Evolutionary conservation across 2,797 vertebrate genomes (phyloP).

Genomic region (Chelon auratus): DNA sequence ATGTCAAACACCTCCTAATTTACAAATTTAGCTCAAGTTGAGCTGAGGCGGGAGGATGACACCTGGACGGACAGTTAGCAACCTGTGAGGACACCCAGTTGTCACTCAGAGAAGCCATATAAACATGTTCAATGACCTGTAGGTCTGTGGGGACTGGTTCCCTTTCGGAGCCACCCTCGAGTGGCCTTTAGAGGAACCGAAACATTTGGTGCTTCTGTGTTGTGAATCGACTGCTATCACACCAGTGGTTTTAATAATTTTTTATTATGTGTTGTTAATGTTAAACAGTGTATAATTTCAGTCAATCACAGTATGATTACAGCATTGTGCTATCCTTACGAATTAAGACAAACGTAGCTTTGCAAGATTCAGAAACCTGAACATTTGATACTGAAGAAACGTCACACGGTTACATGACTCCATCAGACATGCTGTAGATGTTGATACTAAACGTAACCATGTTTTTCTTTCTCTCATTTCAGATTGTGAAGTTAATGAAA

Average conservation of each 20-base stretch:
- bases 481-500: slow-evolving; percentile 79
- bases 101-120: too few relatives aligned
- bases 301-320: background rate
- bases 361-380: background rate
- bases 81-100: too few relatives aligned
- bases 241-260: background rate
- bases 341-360: background rate
- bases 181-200: too few relatives aligned
- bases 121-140: too few relatives aligned
- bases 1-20: too few relatives aligned
- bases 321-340: background rate
- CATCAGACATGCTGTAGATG: background rate
- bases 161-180: too few relatives aligned
- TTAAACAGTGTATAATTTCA: slow-evolving; percentile 10
- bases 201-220: too few relatives aligned
- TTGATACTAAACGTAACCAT: background rate
- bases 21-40: too few relatives aligned
- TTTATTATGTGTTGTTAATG: slow-evolving; percentile 22
- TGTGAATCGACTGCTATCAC: too few relatives aligned
- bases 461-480: slow-evolving; percentile 4
- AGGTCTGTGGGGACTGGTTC: too few relatives aligned
- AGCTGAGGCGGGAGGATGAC: too few relatives aligned
- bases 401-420: background rate
- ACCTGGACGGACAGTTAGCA: too few relatives aligned
- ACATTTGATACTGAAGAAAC: slow-evolving; percentile 1